phyloP scores from a whole-genome alignment of 2,888 invertebrate genomes.

The Lamellibrachia columna region DNA sequence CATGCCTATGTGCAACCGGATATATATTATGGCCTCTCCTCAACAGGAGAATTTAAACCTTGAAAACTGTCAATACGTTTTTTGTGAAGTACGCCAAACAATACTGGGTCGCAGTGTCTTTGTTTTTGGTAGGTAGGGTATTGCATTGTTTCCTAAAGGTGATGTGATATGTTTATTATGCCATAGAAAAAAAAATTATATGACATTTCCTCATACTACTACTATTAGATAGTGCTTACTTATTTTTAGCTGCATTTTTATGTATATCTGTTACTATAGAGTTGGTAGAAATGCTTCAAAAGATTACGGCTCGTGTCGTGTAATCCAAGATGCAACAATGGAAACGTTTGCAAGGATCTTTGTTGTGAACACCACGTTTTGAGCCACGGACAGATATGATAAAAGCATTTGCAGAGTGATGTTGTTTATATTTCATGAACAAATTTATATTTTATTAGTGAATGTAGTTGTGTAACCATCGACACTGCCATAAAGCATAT shows the following conservation, averaged over 20 bases:
- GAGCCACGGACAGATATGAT: background rate
- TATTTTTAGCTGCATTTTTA: too few species aligned
- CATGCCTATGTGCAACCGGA: background rate
- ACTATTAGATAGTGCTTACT: too few species aligned
- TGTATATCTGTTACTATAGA: too few species aligned
- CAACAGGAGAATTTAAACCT: background rate
- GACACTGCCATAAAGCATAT: background rate
- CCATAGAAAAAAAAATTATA: background rate
- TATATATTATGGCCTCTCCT: background rate
- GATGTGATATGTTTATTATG: background rate
- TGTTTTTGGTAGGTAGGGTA: background rate
- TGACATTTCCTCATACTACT: too few species aligned
- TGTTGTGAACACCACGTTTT: background rate
- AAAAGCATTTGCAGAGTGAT: background rate
- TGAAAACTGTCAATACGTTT: background rate
- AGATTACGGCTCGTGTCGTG: too few species aligned
- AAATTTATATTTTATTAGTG: constrained; percentile 3
- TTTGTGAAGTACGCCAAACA: background rate
- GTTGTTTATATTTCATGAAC: background rate
- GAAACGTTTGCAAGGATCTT: background rate
- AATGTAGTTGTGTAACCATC: background rate
- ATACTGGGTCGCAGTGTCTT: background rate
- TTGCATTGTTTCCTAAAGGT: background rate
- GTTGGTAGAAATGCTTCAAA: background rate
- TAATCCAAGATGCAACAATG: too few species aligned